Evolutionary conservation across 2,113 vertebrate genomes (phyloP).

Genomic region (Cyrtonyx montezumae): DNA sequence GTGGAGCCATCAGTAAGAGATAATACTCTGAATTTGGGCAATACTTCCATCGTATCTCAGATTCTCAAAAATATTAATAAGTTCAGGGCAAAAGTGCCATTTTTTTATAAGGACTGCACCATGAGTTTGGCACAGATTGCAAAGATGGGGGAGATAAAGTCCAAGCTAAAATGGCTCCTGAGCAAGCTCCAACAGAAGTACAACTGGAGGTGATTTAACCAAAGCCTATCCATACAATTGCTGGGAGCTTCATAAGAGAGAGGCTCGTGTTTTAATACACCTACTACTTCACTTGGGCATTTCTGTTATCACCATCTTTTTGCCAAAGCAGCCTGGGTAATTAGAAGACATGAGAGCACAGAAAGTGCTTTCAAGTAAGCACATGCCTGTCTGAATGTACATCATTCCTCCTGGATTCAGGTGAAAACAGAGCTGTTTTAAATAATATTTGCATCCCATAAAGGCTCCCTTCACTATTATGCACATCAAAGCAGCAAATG

Average conservation of each 20-base stretch:
- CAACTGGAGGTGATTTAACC: background rate
- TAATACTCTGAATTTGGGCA: background rate
- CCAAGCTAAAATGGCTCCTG: background rate
- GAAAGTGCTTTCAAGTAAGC: background rate
- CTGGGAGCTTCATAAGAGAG: background rate
- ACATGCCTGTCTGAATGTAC: background rate
- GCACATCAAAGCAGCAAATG: background rate
- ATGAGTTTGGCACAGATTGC: background rate
- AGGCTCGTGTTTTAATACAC: background rate
- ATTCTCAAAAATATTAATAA: background rate
- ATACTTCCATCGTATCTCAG: background rate
- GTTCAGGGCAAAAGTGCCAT: accelerated
- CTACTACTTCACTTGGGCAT: background rate
- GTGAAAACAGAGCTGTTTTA: background rate
- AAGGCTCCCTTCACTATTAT: background rate
- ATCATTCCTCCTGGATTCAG: background rate
- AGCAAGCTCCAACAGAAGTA: accelerated
- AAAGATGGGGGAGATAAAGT: accelerated
- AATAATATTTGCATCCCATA: background rate
- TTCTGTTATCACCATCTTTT: background rate
- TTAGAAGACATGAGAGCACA: background rate
- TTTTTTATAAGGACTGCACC: background rate
- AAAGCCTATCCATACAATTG: background rate
- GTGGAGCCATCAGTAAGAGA: background rate
- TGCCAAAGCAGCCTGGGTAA: background rate